Evolutionary conservation across 2,113 vertebrate genomes (phyloP).

Genomic region (Morone saxatilis): DNA sequence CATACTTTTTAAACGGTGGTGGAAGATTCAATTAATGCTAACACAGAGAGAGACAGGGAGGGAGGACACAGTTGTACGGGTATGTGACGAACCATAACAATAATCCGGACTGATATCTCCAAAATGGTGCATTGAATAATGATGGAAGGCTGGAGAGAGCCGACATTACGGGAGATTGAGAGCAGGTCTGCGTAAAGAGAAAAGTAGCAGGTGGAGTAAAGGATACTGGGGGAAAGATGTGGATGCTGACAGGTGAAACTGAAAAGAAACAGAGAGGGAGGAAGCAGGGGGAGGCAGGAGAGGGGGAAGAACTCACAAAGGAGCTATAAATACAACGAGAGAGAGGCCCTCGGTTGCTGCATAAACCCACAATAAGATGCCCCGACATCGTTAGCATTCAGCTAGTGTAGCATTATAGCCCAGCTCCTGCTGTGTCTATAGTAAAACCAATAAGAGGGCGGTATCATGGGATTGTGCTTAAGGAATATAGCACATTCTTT

Average conservation of each 20-base stretch:
- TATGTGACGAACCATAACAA: conserved; percentile 25
- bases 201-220: conserved; percentile 37
- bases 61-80: conserved; percentile 12
- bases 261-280: conserved; percentile 30
- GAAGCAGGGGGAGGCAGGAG: not conserved
- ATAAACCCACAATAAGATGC: conserved; percentile 60
- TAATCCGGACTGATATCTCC: conserved; percentile 27
- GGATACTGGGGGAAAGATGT: conserved; percentile 27
- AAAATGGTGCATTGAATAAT: conserved; percentile 44
- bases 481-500: conserved; percentile 68
- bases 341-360: conserved; percentile 27
- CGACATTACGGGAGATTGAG: conserved; percentile 6
- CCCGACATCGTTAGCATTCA: conserved; percentile 76
- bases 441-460: conserved; percentile 77
- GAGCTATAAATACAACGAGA: conserved; percentile 62
- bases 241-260: conserved; percentile 69
- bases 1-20: conserved; percentile 20
- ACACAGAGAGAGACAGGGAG: conserved; percentile 35
- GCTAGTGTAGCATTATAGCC: conserved; percentile 49
- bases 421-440: conserved; percentile 64
- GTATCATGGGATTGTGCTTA: conserved; percentile 70
- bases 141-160: not conserved
- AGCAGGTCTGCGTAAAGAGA: conserved; percentile 18
- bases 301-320: conserved; percentile 18
- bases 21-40: conserved; percentile 62